A percentile compares a stretch with the other conserved stretches of the same genome.
Evolutionary conservation across 2,113 vertebrate species (phyloP).

Genomic region (Stegostoma tigrinum): DNA sequence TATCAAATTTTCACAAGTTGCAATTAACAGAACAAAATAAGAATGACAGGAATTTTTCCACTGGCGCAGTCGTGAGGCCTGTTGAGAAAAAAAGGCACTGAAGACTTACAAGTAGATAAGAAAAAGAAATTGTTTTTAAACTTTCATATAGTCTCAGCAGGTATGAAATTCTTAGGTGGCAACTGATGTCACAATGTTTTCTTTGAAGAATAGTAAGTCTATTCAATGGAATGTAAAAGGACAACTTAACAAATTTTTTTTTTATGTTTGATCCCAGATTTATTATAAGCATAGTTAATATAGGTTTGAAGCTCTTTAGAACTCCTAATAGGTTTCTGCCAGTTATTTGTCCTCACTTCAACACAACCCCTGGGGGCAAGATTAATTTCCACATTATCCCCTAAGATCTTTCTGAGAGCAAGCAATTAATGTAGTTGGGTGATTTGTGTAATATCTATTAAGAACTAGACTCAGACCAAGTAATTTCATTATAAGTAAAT

Average conservation of each 20-base stretch:
- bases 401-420: neutral
- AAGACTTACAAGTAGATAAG: neutral
- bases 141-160: neutral
- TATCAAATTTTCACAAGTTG: neutral
- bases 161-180: neutral
- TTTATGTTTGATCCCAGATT: neutral
- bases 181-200: neutral
- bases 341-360: neutral
- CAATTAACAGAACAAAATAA: neutral
- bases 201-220: neutral
- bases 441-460: neutral
- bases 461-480: neutral
- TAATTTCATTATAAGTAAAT: neutral
- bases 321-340: neutral
- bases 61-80: neutral
- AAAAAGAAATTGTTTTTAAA: neutral
- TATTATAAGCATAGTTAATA: neutral
- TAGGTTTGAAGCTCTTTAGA: neutral
- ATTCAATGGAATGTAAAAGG: neutral
- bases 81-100: neutral
- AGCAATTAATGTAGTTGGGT: neutral
- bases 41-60: neutral
- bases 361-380: neutral
- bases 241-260: neutral
- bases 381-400: neutral